Conservation (phyloP, 2,888 invertebrate species). For the Capitulum mitella region DNA sequence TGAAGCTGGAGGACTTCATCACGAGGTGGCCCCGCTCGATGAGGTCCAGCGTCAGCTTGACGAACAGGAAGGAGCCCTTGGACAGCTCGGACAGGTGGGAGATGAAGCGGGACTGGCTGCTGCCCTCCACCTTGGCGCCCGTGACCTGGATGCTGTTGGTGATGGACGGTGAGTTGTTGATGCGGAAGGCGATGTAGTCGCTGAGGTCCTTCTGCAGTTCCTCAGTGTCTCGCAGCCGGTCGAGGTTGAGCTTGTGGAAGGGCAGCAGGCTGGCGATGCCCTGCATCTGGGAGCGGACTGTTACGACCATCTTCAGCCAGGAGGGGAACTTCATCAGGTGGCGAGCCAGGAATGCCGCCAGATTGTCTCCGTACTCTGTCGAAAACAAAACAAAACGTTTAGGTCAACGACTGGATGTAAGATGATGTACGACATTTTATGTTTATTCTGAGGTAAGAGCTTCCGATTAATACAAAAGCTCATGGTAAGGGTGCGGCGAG, state of each 20-base stretch:
- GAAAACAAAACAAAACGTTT: conserved; percentile 59
- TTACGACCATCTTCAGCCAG: conserved; percentile 85
- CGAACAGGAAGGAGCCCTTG: conserved; percentile 83
- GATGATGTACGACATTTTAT: no score
- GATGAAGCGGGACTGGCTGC: conserved; percentile 59
- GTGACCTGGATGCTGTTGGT: conserved; percentile 59
- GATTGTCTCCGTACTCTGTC: conserved; percentile 88
- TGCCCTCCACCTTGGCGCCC: conserved; percentile 43
- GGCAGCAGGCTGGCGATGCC: conserved; percentile 77
- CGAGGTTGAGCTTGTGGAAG: conserved; percentile 52
- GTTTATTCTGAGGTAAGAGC: no score
- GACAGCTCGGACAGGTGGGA: conserved; percentile 74
- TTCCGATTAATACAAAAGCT: no score
- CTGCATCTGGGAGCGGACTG: conserved; percentile 72
- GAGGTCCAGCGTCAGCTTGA: conserved; percentile 83
- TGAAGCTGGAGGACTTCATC: conserved; percentile 86
- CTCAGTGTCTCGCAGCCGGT: conserved; percentile 38
- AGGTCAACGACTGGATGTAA: no score
- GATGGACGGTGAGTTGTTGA: conserved; percentile 71
- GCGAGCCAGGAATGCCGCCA: conserved; percentile 77
- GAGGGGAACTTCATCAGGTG: conserved; percentile 70
- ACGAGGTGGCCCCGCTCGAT: conserved; percentile 86
- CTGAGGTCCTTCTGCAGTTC: conserved; percentile 57
- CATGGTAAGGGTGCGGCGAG: no score
- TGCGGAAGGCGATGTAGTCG: conserved; percentile 76